Percentiles rank a stretch among this genome's conserved stretches.
Evolutionary conservation across 2,113 vertebrate species (phyloP).

Genomic region (Trogon surrucura): DNA sequence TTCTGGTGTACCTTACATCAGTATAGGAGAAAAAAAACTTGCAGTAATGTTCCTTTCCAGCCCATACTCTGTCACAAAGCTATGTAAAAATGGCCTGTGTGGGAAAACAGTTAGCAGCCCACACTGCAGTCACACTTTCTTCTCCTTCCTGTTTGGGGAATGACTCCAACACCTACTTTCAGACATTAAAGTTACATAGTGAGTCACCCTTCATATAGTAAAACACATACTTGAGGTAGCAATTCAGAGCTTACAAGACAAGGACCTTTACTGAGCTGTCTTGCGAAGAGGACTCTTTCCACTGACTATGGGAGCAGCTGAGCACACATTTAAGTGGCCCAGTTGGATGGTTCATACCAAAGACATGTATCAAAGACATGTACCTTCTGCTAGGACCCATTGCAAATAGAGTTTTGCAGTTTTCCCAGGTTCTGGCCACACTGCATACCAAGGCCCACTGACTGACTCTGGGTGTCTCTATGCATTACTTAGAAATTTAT

Average conservation of each 20-base stretch:
- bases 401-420: not conserved
- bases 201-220: not conserved
- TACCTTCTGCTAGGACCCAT: not conserved
- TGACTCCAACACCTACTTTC: not conserved
- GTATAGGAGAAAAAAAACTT: not conserved
- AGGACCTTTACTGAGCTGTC: not conserved
- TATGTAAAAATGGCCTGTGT: not conserved
- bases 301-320: not conserved
- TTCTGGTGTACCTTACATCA: not conserved
- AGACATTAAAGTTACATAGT: not conserved
- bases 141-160: not conserved
- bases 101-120: not conserved
- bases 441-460: not conserved
- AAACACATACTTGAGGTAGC: not conserved
- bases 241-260: not conserved
- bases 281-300: not conserved
- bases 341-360: not conserved
- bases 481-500: fast-evolving
- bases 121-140: not conserved
- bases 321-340: fast-evolving
- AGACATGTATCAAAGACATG: not conserved
- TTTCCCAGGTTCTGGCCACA: not conserved
- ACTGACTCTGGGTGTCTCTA: not conserved
- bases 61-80: not conserved
- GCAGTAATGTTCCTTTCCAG: not conserved